Percentiles rank a stretch among this genome's conserved stretches.
phyloP scores from a whole-genome alignment of 2,888 invertebrate genomes.

The Drosophila merina region DNA sequence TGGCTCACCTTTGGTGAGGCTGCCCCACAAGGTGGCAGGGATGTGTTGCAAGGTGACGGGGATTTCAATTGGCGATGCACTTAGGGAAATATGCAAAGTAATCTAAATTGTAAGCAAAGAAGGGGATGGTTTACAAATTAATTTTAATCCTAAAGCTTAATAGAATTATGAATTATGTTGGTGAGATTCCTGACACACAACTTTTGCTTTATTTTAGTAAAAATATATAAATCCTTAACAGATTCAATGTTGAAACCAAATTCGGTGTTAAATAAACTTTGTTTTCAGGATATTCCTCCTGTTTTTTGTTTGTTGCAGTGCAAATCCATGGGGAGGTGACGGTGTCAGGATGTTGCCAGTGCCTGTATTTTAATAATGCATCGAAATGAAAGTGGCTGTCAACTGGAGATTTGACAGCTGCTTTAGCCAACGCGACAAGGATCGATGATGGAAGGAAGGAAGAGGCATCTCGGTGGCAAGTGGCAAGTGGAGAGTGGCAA shows the following conservation, averaged over 20 bases:
- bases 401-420: conserved; percentile 78
- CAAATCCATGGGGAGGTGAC: conserved; percentile 54
- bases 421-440: conserved; percentile 74
- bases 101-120: neutral
- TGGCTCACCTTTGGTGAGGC: conserved; percentile 52
- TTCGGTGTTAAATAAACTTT: neutral
- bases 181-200: no score
- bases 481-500: neutral
- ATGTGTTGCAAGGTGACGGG: conserved; percentile 6
- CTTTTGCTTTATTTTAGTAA: no score
- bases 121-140: neutral
- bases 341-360: conserved; percentile 76
- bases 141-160: neutral
- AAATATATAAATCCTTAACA: no score
- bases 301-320: conserved; percentile 16
- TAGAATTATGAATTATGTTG: no score
- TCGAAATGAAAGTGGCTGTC: conserved; percentile 79
- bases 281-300: neutral
- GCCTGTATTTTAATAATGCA: conserved; percentile 78
- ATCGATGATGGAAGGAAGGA: conserved; percentile 68
- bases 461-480: conserved; percentile 28
- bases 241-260: neutral
- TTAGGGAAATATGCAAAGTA: conserved; percentile 2
- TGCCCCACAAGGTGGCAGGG: conserved; percentile 8
- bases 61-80: conserved; percentile 13